Conservation (phyloP, 2,113 vertebrate genomes). For the Podarcis muralis region DNA sequence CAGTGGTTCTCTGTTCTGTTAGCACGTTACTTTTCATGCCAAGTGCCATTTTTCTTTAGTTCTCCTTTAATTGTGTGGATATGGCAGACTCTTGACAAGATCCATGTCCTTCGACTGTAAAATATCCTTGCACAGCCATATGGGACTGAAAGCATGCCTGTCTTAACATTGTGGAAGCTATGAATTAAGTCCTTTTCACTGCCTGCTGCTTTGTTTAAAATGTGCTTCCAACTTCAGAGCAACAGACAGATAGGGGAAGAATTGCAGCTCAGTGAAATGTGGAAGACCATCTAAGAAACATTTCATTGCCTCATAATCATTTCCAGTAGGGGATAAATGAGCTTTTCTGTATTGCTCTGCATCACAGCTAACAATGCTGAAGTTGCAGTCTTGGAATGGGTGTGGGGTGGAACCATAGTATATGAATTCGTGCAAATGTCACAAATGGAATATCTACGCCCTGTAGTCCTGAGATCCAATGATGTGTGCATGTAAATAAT, state of each 20-base stretch:
- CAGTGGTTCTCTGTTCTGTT: not conserved
- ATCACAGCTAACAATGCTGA: slow-evolving; percentile 56
- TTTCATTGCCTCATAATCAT: slow-evolving; percentile 41
- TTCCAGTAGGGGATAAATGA: slow-evolving; percentile 50
- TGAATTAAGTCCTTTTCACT: slow-evolving; percentile 26
- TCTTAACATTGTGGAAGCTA: slow-evolving; percentile 23
- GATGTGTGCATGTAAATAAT: not conserved
- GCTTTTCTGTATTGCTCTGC: slow-evolving; percentile 49
- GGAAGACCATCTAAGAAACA: slow-evolving; percentile 39
- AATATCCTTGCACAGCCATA: slow-evolving; percentile 16
- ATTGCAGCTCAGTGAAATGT: slow-evolving; percentile 43
- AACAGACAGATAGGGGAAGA: slow-evolving; percentile 19
- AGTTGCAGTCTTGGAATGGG: slow-evolving; percentile 49
- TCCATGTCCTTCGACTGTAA: slow-evolving; percentile 27
- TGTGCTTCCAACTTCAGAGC: not conserved
- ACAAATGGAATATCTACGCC: slow-evolving; percentile 51
- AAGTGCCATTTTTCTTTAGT: not conserved
- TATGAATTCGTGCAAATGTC: not conserved
- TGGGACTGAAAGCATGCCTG: not conserved
- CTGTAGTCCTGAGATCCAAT: too few species aligned
- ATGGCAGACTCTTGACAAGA: slow-evolving; percentile 38
- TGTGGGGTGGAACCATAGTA: slow-evolving; percentile 25
- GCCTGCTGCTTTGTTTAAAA: slow-evolving; percentile 39
- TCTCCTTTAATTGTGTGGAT: slow-evolving; percentile 1
- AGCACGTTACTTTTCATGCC: not conserved